Base-by-base conservation (phyloP, 1,140 invertebrate species). In the Orius insidiosus region DNA sequence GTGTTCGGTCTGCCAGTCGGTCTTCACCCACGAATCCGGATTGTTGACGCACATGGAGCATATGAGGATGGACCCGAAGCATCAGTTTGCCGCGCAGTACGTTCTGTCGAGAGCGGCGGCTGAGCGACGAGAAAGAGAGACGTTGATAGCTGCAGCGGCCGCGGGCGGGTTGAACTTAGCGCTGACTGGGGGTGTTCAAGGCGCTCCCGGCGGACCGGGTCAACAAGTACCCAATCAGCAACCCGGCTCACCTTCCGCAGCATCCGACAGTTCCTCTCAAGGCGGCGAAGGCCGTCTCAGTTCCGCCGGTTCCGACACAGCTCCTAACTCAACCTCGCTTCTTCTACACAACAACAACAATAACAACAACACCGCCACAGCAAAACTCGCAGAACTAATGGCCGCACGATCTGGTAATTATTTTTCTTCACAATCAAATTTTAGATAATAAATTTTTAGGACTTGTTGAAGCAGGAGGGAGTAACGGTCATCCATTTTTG, bases 51-150 rank as follows among this genome's bases (percentile, higher is more conserved):
- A 93, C 61, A 92, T 93, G 87, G 88, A 93, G 59, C 85, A 90
- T 59, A 92, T 92, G 88, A 74, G 87, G 56, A 92, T 90, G 85
- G 87, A 93, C 64, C 86, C 87, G 2, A 93, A 92, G 64, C 87
- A 92, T 71, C 87, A 92, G 61, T 92, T 92, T 59, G 87, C 87
- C 30, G 87, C 88, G 18, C 87, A 93, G 60, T 90, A 90, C 61
- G 85, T 92, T 14, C 69, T 92, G 43, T 88, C 84, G 50, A 68
- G 86, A 54, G 87, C 86, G 6, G 87, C 87, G 5, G 87, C 86
- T 15, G 86, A 90, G 57, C 71, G 85, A 55, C 68, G 86, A 50
- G 85, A 90, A 59, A 66, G 86, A 30, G 86, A 90, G 59, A 71
- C 65, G 2, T 64, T 82, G 45, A 64, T 86, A 18, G 77, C 77